Evolutionary conservation across 2,113 vertebrate genomes (phyloP).

Genomic region (Laticauda laticaudata): DNA sequence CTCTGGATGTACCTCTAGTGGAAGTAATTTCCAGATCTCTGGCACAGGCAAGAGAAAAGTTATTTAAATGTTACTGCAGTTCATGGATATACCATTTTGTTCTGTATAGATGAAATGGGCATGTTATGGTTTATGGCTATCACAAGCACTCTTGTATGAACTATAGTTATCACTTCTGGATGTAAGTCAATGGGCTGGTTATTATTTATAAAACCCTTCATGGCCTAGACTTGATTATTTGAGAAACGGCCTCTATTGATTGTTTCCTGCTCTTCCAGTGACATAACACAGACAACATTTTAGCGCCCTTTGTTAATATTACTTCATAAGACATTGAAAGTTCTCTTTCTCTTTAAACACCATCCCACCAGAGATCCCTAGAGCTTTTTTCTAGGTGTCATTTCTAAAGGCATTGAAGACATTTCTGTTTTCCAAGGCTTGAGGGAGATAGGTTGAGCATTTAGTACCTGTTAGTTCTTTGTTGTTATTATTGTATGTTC

Average conservation of each 20-base stretch:
- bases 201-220: neutral
- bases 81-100: neutral
- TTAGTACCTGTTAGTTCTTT: neutral
- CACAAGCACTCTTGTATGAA: neutral
- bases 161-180: neutral
- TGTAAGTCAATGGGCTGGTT: neutral
- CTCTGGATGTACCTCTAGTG: neutral
- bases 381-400: neutral
- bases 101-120: neutral
- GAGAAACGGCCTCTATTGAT: neutral
- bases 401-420: neutral
- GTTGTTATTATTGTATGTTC: neutral
- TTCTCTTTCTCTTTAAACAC: neutral
- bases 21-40: neutral
- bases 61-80: neutral
- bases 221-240: neutral
- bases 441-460: neutral
- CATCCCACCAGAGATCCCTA: neutral
- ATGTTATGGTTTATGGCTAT: neutral
- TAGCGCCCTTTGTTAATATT: neutral
- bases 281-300: neutral
- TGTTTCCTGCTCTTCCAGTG: neutral
- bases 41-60: neutral
- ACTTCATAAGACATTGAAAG: neutral
- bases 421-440: neutral